Evolutionary conservation across 2,113 vertebrate genomes (phyloP), one percentile per base, ranked within the genome.

Genomic region (Panthera uncia): DNA sequence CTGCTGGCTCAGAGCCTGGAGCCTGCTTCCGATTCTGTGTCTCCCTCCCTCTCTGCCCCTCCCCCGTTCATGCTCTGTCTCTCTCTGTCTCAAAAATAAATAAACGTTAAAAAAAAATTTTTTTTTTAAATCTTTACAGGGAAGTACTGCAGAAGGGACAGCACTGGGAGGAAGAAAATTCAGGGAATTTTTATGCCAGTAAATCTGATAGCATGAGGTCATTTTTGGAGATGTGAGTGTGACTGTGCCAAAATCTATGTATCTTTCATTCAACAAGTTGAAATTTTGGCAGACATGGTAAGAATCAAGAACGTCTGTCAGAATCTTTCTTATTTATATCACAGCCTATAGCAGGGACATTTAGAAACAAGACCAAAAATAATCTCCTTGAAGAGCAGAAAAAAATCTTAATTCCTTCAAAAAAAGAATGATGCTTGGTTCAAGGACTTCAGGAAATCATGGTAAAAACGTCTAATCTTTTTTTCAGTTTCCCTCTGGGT

Each of bases 341-440:
- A 94, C 31, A 94, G 4, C 33, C 91, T 92, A 27, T n/a, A 73
- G 57, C 25, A 96, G 36, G 41, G 19, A 23, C 76, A 92, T 83
- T 94, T 94, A 92, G 38, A 94, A 95, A 91, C 31, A 92, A 96
- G 41, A 71, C 36, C 31, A 79, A 82, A 92, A 91, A 41, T 81
- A 69, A 94, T 88, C 33, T 92, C 50, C n/a, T 84, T 71, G 50
- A 94, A 71, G 7, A 95, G 25, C 19, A 78, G 63, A 66, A 83
- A 80, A 14, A 83, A 95, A 89, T 13, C 10, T 48, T 76, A 94
- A 74, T 78, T 95, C 61, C 15, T 15, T 65, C 21, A 57, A 91
- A 41, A 90, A 82, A 45, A 45, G 9, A 33, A 86, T 12, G 27
- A 88, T 38, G 19, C 1, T 41, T 74, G 31, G 38, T 78, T 97